Conservation (phyloP, 2,113 vertebrate genomes). For the Dicerorhinus sumatrensis region DNA sequence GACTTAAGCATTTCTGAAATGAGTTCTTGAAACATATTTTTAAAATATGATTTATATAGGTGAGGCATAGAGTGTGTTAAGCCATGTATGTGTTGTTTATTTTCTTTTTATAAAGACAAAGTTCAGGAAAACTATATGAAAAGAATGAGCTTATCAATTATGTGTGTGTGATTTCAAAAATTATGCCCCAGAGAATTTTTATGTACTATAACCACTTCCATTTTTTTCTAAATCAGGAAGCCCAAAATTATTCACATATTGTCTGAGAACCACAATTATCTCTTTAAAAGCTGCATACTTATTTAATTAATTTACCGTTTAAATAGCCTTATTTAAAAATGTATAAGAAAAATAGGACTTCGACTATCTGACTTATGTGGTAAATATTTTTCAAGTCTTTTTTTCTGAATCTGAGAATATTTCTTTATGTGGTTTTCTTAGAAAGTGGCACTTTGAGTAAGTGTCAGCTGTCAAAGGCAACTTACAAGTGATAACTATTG, state of each 20-base stretch:
- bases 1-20: background rate
- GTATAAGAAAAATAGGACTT: background rate
- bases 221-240: background rate
- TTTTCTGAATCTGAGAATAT: background rate
- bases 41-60: background rate
- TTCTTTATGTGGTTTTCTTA: background rate
- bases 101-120: background rate
- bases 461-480: background rate
- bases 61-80: background rate
- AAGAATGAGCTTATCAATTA: background rate
- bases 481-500: background rate
- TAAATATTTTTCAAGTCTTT: background rate
- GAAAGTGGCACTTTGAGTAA: background rate
- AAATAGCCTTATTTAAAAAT: constrained; percentile 6
- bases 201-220: background rate
- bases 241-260: background rate
- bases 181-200: background rate
- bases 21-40: background rate
- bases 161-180: background rate
- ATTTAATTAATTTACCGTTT: constrained; percentile 17
- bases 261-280: background rate
- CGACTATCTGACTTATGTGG: background rate
- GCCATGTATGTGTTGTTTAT: background rate
- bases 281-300: background rate
- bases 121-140: background rate